Evolutionary conservation across 2,113 vertebrate species (phyloP), one percentile per base, ranked within the genome.

Genomic region (Mirza zaza): DNA sequence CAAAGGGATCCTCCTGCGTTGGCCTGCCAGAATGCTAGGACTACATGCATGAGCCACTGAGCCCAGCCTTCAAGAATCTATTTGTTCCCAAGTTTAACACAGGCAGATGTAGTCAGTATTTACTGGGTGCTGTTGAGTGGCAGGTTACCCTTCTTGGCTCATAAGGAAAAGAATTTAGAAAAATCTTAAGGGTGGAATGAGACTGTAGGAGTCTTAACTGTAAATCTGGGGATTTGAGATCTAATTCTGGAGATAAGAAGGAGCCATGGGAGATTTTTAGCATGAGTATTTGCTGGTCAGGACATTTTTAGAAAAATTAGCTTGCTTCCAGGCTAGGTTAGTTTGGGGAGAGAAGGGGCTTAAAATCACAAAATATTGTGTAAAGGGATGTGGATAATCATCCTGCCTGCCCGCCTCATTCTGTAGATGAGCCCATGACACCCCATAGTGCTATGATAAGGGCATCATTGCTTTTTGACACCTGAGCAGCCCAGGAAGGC

Each of bases 381-480:
- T 12, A 84, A 70, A 92, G n/a, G 8, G 0, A 17, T 34, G 12
- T 50, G 57, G n/a, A 39, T 39, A 42, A 65, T 67, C 45, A 79
- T 48, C 6, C 8, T 70, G 52, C 3, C 14, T 15, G 9, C 34
- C 13, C 0, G 1, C 21, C 42, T 29, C 29, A 0, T 5, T 86
- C 36, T 68, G 1, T 42, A 45, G 25, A 17, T 2, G 39, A 20
- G 21, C 11, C 13, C 3, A 4, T 15, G 39, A 45, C 14, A 32
- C 39, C 23, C 59, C 23, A 39, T 84, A 77, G 8, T n/a, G 13
- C 73, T 25, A 14, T 55, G 71, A 82, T 39, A 27, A 79, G 10
- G 11, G 20, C 27, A 15, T 34, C 15, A 29, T 75, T 36, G n/a
- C 45, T 87, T 17, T 92, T n/a, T 17, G 18, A 32, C 12, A 45